Evolutionary conservation across 2,113 vertebrate genomes (phyloP), one percentile per base, ranked within the genome.

Genomic region (Heliornis fulica): DNA sequence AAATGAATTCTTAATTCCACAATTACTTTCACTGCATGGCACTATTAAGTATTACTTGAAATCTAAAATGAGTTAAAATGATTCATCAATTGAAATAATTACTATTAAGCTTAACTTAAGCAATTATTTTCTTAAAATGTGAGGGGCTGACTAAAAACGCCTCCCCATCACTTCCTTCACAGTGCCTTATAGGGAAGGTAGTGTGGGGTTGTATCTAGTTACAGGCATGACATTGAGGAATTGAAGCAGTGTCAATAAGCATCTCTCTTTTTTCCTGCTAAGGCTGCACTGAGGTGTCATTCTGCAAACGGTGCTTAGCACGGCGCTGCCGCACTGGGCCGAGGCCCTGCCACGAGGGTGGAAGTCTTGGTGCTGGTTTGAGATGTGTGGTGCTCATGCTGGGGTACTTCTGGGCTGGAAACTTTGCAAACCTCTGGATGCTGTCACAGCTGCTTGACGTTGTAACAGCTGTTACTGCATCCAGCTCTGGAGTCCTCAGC

Each of bases 31-130:
- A 46, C 66, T 48, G 51, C 40, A 29, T 14, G 61, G n/a, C 34
- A 56, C 40, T 64, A 20, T 90, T 92, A 84, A 84, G 78, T 75
- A 79, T 46, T 38, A 71, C 76, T 93, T 32, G 60, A 87, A 71
- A 75, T 15, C 68, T 68, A 36, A 70, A 93, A 83, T 65, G 64
- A 94, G 56, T 90, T 76, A 76, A 95, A 93, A 75, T 93, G 76
- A 95, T 94, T 95, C 72, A 96, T 65, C 90, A 89, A n/a, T 60
- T 82, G 83, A 89, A 88, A 90, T 53, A 81, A 94, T 78, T 41
- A 68, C 48, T 88, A 89, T 89, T 83, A n/a, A n/a, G n/a, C n/a
- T n/a, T n/a, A n/a, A n/a, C n/a, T n/a, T 63, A 53, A 91, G 70
- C 54, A 89, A 61, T 93, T 64, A 41, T 89, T 89, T 87, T 77